Conservation (phyloP, 1,140 invertebrate species). For the Pantala flavescens region DNA sequence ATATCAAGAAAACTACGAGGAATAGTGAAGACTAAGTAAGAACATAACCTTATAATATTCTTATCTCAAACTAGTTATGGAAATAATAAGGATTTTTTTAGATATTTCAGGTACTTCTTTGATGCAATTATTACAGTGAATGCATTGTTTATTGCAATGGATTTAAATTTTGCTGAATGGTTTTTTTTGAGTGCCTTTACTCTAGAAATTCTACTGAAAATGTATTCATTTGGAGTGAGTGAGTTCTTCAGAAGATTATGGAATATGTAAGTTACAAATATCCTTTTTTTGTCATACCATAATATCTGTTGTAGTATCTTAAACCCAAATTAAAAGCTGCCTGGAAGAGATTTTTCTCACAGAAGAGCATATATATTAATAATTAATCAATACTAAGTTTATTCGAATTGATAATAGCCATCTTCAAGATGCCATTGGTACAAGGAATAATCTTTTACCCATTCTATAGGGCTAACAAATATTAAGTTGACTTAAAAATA, state of each 20-base stretch:
- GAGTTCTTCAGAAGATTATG: conserved; percentile 38
- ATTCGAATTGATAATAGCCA: no score
- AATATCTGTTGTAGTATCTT: no score
- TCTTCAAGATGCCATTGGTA: no score
- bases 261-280: conserved; percentile 37
- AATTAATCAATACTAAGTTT: no score
- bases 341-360: no score
- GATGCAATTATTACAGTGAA: conserved; percentile 42
- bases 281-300: conserved; percentile 22
- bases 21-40: neutral
- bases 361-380: no score
- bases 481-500: no score
- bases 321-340: no score
- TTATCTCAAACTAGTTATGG: conserved; percentile 24
- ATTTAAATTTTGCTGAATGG: conserved; percentile 38
- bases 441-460: no score
- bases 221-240: conserved; percentile 36
- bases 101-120: conserved; percentile 40
- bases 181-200: conserved; percentile 38
- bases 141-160: conserved; percentile 40
- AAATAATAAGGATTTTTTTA: conserved; percentile 28
- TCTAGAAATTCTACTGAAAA: conserved; percentile 39
- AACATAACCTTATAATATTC: neutral
- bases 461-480: no score
- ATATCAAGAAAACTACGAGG: neutral